Conservation (phyloP, 2,888 invertebrate species). For the Thera britannica region DNA sequence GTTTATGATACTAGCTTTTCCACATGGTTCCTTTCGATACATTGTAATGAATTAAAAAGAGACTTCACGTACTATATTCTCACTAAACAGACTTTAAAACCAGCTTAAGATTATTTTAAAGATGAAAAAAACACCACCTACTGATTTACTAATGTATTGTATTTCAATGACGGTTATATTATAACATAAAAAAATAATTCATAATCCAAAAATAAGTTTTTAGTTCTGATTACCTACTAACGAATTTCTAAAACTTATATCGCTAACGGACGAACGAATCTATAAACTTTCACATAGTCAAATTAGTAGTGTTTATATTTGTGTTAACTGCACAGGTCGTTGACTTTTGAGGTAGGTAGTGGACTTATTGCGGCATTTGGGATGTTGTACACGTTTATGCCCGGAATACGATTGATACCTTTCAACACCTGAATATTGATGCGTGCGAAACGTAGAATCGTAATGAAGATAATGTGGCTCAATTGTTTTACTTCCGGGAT, state of each 20-base stretch:
- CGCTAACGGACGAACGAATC: slow-evolving; percentile 4
- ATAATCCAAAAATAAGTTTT: no score
- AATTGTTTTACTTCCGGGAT: slow-evolving; percentile 30
- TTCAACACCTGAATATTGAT: slow-evolving; percentile 39
- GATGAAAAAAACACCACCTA: no score
- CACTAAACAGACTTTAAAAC: no score
- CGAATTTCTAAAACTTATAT: no score
- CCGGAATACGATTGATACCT: slow-evolving; percentile 34
- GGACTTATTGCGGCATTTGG: slow-evolving; percentile 43
- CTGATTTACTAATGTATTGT: no score
- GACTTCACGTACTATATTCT: no score
- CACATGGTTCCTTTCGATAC: slow-evolving; percentile 1
- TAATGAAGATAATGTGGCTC: slow-evolving; percentile 30
- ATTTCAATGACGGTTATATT: no score
- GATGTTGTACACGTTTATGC: slow-evolving; percentile 36
- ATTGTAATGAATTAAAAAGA: background rate
- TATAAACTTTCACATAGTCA: slow-evolving; percentile 27
- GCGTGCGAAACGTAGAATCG: slow-evolving; percentile 30
- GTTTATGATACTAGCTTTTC: slow-evolving; percentile 39
- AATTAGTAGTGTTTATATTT: slow-evolving; percentile 35
- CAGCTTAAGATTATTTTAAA: no score
- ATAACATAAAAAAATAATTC: no score
- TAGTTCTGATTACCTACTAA: no score
- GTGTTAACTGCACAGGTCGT: slow-evolving; percentile 43
- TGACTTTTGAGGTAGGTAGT: slow-evolving; percentile 51